A percentile compares a stretch with the other conserved stretches of the same genome.
Evolutionary conservation across 2,113 vertebrate genomes (phyloP).

Genomic region (Theropithecus gelada): DNA sequence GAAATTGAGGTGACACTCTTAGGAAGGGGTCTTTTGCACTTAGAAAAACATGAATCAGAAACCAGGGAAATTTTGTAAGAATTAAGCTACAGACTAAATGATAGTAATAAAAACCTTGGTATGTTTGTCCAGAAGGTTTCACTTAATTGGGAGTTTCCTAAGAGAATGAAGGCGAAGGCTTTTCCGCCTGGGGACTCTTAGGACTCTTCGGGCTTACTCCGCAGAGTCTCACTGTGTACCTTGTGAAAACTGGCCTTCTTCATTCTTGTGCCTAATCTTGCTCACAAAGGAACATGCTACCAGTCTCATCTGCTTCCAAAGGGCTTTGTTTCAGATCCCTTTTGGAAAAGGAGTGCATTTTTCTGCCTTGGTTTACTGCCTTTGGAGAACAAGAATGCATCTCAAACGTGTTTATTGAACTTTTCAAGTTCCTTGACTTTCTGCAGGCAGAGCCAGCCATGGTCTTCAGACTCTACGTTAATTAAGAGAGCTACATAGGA

Average conservation of each 20-base stretch:
- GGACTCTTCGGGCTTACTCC: not conserved
- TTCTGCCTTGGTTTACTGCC: conserved; percentile 19
- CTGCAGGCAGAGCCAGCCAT: not conserved
- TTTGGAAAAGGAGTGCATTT: not conserved
- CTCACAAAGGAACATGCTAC: not conserved
- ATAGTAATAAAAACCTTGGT: not conserved
- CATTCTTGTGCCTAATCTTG: not conserved
- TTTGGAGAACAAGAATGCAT: conserved; percentile 15
- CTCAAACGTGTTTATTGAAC: not conserved
- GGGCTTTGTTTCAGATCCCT: conserved; percentile 5
- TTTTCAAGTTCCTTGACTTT: not conserved
- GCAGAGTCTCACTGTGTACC: not conserved
- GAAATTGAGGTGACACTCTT: not conserved
- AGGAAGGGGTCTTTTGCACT: not conserved
- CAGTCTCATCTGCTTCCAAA: not conserved
- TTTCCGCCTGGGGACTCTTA: not conserved
- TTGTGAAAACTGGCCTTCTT: not conserved
- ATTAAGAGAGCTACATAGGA: not conserved
- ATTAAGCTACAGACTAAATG: not conserved
- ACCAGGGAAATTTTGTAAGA: not conserved
- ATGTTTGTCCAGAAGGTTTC: not conserved
- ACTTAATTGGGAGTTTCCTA: not conserved
- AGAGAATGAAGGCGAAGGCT: not conserved
- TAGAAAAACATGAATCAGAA: conserved; percentile 15
- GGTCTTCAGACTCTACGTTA: not conserved